phyloP scores from a whole-genome alignment of 2,113 vertebrate species.

The Psammodynastes pulverulentus region DNA sequence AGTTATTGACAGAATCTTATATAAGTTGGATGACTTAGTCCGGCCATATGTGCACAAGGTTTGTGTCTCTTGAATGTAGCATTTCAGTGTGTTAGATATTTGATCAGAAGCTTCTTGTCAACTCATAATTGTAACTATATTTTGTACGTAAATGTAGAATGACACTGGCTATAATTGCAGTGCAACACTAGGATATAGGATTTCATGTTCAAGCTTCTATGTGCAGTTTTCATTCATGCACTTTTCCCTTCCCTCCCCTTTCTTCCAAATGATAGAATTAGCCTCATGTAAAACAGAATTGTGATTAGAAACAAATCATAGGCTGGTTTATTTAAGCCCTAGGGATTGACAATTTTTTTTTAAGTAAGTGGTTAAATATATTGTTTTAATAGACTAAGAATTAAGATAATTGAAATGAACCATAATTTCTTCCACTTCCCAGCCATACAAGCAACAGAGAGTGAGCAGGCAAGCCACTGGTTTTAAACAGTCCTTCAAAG shows the following conservation, averaged over 20 bases:
- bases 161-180: not conserved
- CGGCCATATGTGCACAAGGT: constrained; percentile 98
- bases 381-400: not conserved
- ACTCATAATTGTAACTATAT: not conserved
- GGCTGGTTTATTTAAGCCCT: not conserved
- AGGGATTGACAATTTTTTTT: not conserved
- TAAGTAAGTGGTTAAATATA: not conserved
- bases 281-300: not conserved
- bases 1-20: constrained; percentile 97
- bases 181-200: not conserved
- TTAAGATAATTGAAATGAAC: not conserved
- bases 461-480: not conserved
- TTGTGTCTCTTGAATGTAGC: constrained; percentile 18
- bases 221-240: not conserved
- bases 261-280: not conserved
- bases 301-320: not conserved
- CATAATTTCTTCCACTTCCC: not conserved
- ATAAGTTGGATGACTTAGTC: constrained; percentile 97
- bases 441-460: not conserved
- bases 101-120: not conserved
- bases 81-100: not conserved
- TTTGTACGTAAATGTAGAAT: not conserved
- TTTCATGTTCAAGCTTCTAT: not conserved
- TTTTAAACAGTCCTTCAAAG: not conserved
- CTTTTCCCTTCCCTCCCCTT: not conserved